A percentile compares a stretch with the other conserved stretches of the same genome.
phyloP scores from a whole-genome alignment of 1,140 invertebrate species.

The Zaprionus kolodkinae region DNA sequence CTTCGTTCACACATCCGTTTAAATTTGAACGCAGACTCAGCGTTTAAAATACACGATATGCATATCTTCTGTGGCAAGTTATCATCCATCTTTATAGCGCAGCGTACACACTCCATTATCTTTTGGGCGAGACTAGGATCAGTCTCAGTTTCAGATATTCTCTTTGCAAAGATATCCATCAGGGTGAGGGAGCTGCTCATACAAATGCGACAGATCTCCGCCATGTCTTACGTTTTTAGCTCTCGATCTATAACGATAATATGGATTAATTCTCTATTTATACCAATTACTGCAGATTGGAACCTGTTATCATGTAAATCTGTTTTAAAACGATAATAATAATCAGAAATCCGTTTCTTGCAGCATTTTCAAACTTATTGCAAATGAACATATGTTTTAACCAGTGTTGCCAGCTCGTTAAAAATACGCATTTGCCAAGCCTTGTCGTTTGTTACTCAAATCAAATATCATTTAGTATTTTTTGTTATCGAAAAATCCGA shows the following conservation, averaged over 20 bases:
- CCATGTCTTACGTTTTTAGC: neutral
- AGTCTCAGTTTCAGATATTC: neutral
- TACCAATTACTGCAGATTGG: neutral
- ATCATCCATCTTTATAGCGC: neutral
- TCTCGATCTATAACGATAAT: neutral
- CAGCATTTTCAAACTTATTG: too few relatives aligned
- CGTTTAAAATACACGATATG: neutral
- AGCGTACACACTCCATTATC: neutral
- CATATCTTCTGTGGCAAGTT: neutral
- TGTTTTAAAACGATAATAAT: too few relatives aligned
- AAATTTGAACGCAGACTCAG: neutral
- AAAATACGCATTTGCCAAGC: too few relatives aligned
- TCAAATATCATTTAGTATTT: too few relatives aligned
- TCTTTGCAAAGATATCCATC: constrained; percentile 9
- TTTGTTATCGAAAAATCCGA: too few relatives aligned
- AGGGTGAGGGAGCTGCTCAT: neutral
- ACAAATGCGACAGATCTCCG: neutral
- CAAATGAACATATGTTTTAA: too few relatives aligned
- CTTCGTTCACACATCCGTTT: neutral
- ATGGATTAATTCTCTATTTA: neutral
- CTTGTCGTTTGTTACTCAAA: too few relatives aligned
- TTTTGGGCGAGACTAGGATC: neutral
- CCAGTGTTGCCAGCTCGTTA: too few relatives aligned
- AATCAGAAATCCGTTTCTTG: too few relatives aligned
- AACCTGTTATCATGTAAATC: neutral